Base-by-base conservation (phyloP, 2,888 invertebrate genomes). In the Drosophila pseudotakahashii region DNA sequence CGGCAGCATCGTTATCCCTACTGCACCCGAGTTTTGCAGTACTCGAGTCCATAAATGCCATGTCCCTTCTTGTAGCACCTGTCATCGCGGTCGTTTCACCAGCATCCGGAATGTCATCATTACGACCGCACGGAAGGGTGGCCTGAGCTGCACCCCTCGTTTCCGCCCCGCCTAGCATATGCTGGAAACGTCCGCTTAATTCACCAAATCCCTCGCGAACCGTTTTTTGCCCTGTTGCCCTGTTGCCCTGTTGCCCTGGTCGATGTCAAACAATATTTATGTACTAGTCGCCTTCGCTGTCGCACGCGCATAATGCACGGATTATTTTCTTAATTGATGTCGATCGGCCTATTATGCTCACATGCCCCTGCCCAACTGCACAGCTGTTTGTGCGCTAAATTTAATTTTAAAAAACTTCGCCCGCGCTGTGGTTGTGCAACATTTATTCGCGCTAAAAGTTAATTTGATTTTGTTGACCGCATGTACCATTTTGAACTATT, bases 241-340 rank as follows among this genome's bases (percentile, higher is more conserved):
- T 53, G 16, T 76, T 67, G 58, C 16, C 26, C 16, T 11, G 32
- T 2, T 59, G 67, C 39, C 32, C 34, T 53, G 16, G 50, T n/a
- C 53, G 62, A 61, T 78, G 81, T 77, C 77, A 77, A 81, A 77
- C 77, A 83, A 81, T 81, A 87, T 83, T 86, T 78, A 75, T 76
- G 77, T 76, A 84, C 72, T 32, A 54, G 14, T n/a, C 26, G 14
- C 41, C 14, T 14, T 54, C 32, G 32, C 32, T 66, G 48, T 47
- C 9, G 14, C 78, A 80, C 78, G 73, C 77, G 54, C 74, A 78
- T 78, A 76, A 81, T 84, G 75, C 72, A 76, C 53, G 81, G 84
- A 87, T 81, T 87, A 84, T 78, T 78, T 87, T 84, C 73, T 79
- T 78, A 87, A 84, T 84, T 87, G 75, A 79, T 79, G 74, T 73